phyloP scores from a whole-genome alignment of 2,113 vertebrate species.

The Promerops cafer region DNA sequence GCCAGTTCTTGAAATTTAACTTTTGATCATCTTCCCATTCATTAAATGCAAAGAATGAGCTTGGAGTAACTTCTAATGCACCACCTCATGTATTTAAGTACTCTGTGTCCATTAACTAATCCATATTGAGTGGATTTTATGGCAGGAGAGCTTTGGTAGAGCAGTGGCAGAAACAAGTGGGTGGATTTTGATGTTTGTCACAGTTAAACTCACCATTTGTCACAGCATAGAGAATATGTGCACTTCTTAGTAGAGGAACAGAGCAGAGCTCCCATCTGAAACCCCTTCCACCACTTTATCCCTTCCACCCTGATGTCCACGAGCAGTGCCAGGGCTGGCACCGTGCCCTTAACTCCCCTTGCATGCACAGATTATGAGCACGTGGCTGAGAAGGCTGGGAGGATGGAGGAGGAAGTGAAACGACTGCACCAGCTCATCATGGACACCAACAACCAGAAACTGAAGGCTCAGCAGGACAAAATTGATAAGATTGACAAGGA shows the following conservation, averaged over 20 bases:
- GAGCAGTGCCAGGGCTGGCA: neutral
- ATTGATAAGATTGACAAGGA: constrained; percentile 85
- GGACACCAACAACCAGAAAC: constrained; percentile 87
- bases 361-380: constrained; percentile 76
- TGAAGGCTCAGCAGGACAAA: constrained; percentile 90
- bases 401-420: constrained; percentile 88
- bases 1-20: neutral
- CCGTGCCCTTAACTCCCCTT: neutral
- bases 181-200: neutral
- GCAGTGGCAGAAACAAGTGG: neutral
- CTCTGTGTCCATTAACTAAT: neutral
- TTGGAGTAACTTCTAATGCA: neutral
- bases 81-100: neutral
- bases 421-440: constrained; percentile 86
- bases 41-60: neutral
- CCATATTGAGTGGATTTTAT: neutral
- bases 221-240: neutral
- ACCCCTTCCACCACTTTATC: fast-evolving
- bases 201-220: neutral
- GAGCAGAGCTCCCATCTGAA: neutral
- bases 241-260: fast-evolving
- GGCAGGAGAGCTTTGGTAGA: neutral
- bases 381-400: constrained; percentile 76
- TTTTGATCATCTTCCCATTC: neutral
- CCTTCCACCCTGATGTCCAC: neutral